A percentile compares a stretch with the other conserved stretches of the same genome.
Evolutionary conservation across 2,113 vertebrate species (phyloP).

Genomic region (Crotophaga sulcirostris): DNA sequence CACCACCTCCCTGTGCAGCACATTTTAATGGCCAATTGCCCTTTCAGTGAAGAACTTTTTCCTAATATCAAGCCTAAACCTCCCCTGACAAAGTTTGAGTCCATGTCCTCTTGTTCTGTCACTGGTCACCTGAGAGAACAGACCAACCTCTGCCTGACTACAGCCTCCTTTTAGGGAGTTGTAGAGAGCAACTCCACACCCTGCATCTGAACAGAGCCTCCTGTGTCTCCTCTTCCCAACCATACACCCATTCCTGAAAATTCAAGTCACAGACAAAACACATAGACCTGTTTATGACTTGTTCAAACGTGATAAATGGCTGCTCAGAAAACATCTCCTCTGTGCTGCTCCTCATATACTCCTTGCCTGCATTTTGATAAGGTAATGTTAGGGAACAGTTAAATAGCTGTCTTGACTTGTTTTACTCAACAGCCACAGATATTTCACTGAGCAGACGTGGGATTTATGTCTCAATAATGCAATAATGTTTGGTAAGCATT

Average conservation of each 20-base stretch:
- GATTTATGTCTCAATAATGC: conserved; percentile 68
- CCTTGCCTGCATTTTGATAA: conserved; percentile 39
- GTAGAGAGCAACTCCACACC: too few species aligned
- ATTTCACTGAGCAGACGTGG: background rate
- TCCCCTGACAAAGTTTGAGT: too few species aligned
- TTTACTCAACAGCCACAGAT: conserved; percentile 15
- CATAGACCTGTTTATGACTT: background rate
- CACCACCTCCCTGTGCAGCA: too few species aligned
- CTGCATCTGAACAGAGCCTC: background rate
- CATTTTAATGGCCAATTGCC: too few species aligned
- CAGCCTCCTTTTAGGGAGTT: too few species aligned
- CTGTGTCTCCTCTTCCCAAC: background rate
- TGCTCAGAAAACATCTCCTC: background rate
- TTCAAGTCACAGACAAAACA: background rate
- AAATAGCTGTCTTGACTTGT: conserved; percentile 48
- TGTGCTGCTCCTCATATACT: background rate
- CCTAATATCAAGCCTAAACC: too few species aligned
- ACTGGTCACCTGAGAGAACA: too few species aligned
- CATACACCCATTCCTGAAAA: background rate
- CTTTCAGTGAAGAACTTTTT: too few species aligned
- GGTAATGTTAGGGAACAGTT: conserved; percentile 49
- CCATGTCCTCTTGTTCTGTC: too few species aligned
- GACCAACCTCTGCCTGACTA: too few species aligned
- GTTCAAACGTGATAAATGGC: background rate
- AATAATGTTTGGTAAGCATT: background rate